A percentile compares a stretch with the other conserved stretches of the same genome.
phyloP scores from a whole-genome alignment of 2,113 vertebrate genomes.

The Eubucco bourcierii region DNA sequence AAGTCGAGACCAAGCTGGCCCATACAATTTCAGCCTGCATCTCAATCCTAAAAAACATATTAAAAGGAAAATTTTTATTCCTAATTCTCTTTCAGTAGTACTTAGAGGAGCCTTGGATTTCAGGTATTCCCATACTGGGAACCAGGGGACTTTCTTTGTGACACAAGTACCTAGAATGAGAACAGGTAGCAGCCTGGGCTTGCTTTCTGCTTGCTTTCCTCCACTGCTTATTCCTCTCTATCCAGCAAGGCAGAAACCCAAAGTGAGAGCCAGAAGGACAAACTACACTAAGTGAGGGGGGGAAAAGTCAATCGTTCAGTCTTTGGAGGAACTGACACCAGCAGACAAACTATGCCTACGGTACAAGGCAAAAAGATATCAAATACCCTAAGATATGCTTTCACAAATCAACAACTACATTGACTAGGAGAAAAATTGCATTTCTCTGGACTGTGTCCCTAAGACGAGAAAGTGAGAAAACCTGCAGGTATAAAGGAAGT shows the following conservation, averaged over 20 bases:
- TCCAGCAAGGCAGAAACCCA: neutral
- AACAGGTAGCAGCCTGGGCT: neutral
- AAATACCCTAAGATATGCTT: neutral
- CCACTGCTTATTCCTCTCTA: neutral
- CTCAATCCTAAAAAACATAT: neutral
- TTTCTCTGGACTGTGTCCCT: neutral
- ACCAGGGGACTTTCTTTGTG: neutral
- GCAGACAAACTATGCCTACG: neutral
- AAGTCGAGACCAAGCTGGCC: neutral
- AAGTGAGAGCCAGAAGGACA: neutral
- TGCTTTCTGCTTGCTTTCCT: neutral
- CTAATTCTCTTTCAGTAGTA: neutral
- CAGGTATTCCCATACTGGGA: neutral
- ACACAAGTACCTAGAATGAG: neutral
- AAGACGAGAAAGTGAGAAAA: neutral
- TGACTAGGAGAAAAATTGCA: neutral
- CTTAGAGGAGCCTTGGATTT: neutral
- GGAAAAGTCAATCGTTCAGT: neutral
- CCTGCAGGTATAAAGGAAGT: neutral
- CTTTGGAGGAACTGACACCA: neutral
- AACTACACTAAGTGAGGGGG: neutral
- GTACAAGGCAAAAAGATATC: neutral
- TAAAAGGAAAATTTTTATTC: neutral
- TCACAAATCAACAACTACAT: neutral
- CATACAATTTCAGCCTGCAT: neutral